A percentile compares a stretch with the other conserved stretches of the same genome.
phyloP scores from a whole-genome alignment of 2,113 vertebrate species.

The Nothoprocta perdicaria region DNA sequence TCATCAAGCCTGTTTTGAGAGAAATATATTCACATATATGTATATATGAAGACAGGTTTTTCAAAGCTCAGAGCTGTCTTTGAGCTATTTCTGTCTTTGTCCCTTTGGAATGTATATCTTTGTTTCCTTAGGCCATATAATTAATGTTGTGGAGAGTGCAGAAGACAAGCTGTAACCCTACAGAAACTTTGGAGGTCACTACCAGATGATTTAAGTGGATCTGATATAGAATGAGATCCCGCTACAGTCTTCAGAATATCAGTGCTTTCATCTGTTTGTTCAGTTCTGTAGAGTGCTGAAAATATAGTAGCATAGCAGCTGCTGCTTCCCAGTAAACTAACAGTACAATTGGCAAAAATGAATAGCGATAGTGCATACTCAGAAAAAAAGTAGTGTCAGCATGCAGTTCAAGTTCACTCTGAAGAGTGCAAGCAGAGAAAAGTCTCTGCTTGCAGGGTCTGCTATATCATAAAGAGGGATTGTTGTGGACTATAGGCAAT shows the following conservation, averaged over 20 bases:
- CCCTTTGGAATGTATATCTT: background rate
- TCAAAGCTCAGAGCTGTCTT: background rate
- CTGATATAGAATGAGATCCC: background rate
- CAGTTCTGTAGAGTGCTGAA: background rate
- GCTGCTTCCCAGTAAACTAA: background rate
- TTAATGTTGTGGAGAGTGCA: background rate
- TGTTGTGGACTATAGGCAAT: background rate
- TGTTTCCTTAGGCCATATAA: background rate
- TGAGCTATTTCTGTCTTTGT: background rate
- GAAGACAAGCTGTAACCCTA: background rate
- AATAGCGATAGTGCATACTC: background rate
- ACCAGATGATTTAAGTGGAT: background rate
- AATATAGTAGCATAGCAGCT: background rate
- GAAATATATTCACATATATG: no score
- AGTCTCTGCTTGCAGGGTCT: background rate
- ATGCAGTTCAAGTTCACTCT: background rate
- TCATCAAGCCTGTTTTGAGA: background rate
- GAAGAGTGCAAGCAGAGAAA: no score
- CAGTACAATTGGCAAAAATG: background rate
- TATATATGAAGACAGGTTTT: background rate
- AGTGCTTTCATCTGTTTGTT: background rate
- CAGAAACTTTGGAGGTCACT: background rate
- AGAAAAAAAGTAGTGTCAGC: background rate
- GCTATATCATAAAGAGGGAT: background rate
- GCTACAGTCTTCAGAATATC: background rate